Evolutionary conservation across 2,113 vertebrate genomes (phyloP).

Genomic region (Muntiacus reevesi): DNA sequence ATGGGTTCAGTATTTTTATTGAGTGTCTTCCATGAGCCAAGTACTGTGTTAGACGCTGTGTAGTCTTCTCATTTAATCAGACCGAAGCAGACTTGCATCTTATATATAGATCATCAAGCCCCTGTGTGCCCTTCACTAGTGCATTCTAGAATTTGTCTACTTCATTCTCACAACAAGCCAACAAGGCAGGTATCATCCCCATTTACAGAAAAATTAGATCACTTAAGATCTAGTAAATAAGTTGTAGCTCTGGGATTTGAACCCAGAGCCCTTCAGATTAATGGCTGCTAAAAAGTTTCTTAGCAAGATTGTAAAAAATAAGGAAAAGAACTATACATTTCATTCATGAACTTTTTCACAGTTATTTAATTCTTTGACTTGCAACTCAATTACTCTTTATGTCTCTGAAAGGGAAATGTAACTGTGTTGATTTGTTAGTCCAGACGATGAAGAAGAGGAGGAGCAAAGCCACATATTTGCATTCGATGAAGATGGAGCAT

Average conservation of each 20-base stretch:
- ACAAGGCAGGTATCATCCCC: not conserved
- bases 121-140: not conserved
- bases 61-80: not conserved
- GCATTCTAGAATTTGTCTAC: not conserved
- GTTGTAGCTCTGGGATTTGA: not conserved
- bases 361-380: not conserved
- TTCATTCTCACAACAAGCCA: not conserved
- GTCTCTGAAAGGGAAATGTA: slow-evolving; percentile 60
- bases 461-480: slow-evolving; percentile 84
- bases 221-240: not conserved
- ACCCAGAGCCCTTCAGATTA: not conserved
- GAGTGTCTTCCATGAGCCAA: not conserved
- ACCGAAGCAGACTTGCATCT: not conserved
- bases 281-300: not conserved
- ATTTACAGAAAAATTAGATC: not conserved
- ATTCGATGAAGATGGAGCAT: slow-evolving; percentile 83
- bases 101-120: not conserved
- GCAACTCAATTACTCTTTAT: not conserved
- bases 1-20: not conserved
- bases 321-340: not conserved
- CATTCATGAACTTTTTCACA: not conserved
- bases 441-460: slow-evolving; percentile 92
- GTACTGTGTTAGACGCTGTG: not conserved
- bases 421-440: slow-evolving; percentile 71
- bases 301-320: not conserved